Conservation (phyloP, 2,888 invertebrate genomes). For the Metalampra italica region DNA sequence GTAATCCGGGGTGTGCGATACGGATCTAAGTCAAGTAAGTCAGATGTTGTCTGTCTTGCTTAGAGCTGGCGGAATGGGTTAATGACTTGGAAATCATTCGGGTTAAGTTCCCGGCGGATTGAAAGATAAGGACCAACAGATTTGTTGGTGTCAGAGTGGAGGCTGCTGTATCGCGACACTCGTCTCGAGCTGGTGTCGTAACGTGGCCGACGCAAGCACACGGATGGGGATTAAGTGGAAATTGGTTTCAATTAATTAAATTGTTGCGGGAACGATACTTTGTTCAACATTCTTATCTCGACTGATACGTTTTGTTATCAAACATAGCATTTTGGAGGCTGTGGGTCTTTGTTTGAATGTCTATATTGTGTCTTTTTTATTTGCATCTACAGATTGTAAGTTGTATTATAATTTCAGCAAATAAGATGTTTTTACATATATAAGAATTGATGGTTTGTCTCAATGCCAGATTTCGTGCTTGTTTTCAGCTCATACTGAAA, state of each 20-base stretch:
- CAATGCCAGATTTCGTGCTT: too few relatives aligned
- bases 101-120: slow-evolving; percentile 72
- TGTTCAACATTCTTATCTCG: neutral
- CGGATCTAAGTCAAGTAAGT: slow-evolving; percentile 74
- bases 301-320: too few relatives aligned
- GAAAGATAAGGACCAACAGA: slow-evolving; percentile 72
- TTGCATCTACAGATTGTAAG: too few relatives aligned
- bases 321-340: too few relatives aligned
- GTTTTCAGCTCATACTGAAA: too few relatives aligned
- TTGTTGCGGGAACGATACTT: neutral
- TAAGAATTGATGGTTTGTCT: too few relatives aligned
- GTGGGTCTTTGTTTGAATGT: too few relatives aligned
- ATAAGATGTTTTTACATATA: too few relatives aligned
- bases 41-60: slow-evolving; percentile 77
- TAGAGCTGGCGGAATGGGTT: slow-evolving; percentile 68
- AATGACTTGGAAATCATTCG: slow-evolving; percentile 77
- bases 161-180: slow-evolving; percentile 26
- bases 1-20: slow-evolving; percentile 65
- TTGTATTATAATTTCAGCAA: too few relatives aligned
- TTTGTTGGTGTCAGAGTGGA: slow-evolving; percentile 61
- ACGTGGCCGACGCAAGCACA: slow-evolving; percentile 8
- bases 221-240: neutral
- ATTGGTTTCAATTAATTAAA: neutral
- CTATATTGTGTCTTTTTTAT: too few relatives aligned
- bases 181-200: slow-evolving; percentile 23